A percentile compares a stretch with the other conserved stretches of the same genome.
These are phyloP conservation scores for Nycticorax nycticorax DNA, from an alignment of 2,113 vertebrate genomes.

Conservation along the genomic window DNA sequence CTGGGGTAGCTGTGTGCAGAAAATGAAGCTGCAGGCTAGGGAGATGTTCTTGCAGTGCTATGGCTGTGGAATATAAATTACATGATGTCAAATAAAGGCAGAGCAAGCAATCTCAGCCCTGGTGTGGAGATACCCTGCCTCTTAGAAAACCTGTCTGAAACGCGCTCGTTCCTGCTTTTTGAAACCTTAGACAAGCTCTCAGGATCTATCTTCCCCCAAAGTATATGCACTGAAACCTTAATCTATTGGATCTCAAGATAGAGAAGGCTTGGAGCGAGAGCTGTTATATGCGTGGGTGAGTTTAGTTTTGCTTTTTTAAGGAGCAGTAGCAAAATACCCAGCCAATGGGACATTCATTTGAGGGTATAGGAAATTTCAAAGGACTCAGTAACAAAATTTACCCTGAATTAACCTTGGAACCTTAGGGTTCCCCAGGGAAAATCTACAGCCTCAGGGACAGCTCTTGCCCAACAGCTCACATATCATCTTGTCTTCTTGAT, in stretches of 20 bases:
- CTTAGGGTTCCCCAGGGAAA: background rate
- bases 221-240: background rate
- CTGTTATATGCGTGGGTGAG: background rate
- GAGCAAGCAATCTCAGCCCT: background rate
- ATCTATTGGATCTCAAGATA: background rate
- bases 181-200: background rate
- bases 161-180: background rate
- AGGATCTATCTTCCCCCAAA: background rate
- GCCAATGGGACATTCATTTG: background rate
- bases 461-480: background rate
- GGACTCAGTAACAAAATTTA: background rate
- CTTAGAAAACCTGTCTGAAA: background rate
- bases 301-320: background rate
- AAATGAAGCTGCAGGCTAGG: slow-evolving; percentile 31
- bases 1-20: background rate
- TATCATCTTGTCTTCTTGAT: background rate
- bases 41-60: background rate
- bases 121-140: background rate
- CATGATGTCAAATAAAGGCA: background rate
- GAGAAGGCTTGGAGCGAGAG: background rate
- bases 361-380: background rate
- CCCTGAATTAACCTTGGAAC: background rate
- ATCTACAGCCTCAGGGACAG: background rate
- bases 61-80: slow-evolving; percentile 46
- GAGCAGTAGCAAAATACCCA: background rate